Conservation (phyloP, 2,113 vertebrate genomes). For the Lethenteron reissneri region DNA sequence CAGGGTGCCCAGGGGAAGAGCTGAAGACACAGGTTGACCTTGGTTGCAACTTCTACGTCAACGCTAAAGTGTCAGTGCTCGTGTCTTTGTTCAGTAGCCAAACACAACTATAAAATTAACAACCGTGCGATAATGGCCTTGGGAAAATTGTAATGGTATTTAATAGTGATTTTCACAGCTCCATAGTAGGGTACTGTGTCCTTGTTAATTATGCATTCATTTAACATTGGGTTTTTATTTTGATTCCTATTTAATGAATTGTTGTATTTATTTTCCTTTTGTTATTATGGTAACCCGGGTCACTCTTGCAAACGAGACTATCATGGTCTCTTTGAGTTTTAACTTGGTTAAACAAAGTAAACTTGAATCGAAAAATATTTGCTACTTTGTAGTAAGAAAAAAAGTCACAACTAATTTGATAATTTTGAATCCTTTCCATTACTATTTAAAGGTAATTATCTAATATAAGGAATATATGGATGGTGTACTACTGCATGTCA, state of each 20-base stretch:
- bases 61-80: conserved; percentile 48
- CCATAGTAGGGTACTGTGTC: neutral
- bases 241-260: too few relatives aligned
- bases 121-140: neutral
- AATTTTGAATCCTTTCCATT: too few relatives aligned
- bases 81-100: neutral
- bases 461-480: neutral
- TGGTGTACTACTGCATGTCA: neutral
- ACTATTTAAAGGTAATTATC: neutral
- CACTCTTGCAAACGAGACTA: too few relatives aligned
- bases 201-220: neutral
- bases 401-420: too few relatives aligned
- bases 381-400: too few relatives aligned
- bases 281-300: too few relatives aligned
- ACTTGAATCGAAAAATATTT: too few relatives aligned
- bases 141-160: neutral
- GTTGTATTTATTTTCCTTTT: too few relatives aligned
- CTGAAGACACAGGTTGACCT: conserved; percentile 54
- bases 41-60: conserved; percentile 59
- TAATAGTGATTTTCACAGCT: neutral
- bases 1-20: conserved; percentile 15
- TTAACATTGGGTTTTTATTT: neutral
- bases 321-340: too few relatives aligned
- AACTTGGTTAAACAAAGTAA: too few relatives aligned
- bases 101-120: neutral